Conservation (phyloP, 1,140 invertebrate species). For the Linepithema humile region DNA sequence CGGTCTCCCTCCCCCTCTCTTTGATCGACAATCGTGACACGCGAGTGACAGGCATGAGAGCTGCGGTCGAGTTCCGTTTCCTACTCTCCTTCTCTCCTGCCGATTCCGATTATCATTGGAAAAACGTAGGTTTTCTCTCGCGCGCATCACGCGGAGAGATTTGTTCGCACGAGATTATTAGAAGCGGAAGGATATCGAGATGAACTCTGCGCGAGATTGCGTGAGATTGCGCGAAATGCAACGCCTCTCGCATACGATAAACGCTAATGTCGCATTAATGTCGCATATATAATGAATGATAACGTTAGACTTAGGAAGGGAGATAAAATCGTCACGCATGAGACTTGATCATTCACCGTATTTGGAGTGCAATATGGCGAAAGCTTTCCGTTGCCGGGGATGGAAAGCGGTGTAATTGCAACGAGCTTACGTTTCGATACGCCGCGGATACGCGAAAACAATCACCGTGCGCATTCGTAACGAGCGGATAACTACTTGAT, state of each 20-base stretch:
- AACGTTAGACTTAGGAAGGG: neutral
- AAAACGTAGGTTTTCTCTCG: constrained; percentile 18
- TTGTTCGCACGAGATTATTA: neutral
- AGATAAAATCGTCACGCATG: neutral
- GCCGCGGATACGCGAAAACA: neutral
- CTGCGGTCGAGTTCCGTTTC: neutral
- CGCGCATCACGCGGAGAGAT: neutral
- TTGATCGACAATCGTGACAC: neutral
- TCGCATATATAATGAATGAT: neutral
- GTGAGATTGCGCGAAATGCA: neutral
- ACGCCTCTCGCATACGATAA: neutral
- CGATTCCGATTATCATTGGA: neutral
- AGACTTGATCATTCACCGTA: neutral
- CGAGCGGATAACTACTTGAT: neutral
- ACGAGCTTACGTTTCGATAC: neutral
- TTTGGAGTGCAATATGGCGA: neutral
- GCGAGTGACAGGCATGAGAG: constrained; percentile 4
- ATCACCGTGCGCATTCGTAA: neutral
- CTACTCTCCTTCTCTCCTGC: neutral
- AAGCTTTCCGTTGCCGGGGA: neutral
- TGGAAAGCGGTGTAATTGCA: neutral
- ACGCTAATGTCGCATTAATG: neutral
- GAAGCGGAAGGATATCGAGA: neutral
- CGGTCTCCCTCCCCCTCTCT: no score
- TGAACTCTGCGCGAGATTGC: neutral